Conservation (phyloP, 2,113 vertebrate species). For the Stomatorhinus ivindoensis region DNA sequence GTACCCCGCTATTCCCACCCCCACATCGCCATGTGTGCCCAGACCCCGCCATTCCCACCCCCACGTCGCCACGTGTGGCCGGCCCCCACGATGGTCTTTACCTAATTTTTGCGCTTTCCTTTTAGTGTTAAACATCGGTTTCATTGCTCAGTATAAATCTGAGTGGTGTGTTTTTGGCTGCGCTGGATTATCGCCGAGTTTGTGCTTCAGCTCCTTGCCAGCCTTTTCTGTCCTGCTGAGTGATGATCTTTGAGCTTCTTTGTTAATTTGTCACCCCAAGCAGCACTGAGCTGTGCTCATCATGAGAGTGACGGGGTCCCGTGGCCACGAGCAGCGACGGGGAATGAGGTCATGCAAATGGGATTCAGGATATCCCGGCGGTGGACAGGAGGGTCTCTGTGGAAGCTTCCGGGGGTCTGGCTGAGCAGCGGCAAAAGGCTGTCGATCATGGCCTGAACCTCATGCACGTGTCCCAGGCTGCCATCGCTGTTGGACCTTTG, state of each 20-base stretch:
- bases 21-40: too few species aligned
- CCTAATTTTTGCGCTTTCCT: not conserved
- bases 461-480: not conserved
- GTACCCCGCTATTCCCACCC: not conserved
- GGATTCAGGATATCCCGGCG: conserved; percentile 40
- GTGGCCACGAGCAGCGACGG: not conserved
- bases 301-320: not conserved
- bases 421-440: not conserved
- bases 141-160: not conserved
- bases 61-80: not conserved
- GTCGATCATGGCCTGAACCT: not conserved
- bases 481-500: not conserved
- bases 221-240: not conserved
- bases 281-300: not conserved
- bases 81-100: not conserved
- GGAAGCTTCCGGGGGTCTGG: not conserved
- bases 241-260: not conserved
- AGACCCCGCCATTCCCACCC: not conserved
- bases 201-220: not conserved
- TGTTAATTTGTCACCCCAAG: not conserved
- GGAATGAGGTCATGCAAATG: conserved; percentile 25
- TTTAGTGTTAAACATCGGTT: not conserved
- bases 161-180: not conserved
- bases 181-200: not conserved
- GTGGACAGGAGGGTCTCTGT: conserved; percentile 8